These are phyloP conservation scores for Caloenas nicobarica DNA, from an alignment of 2,113 vertebrate genomes.

Conservation along the genomic window DNA sequence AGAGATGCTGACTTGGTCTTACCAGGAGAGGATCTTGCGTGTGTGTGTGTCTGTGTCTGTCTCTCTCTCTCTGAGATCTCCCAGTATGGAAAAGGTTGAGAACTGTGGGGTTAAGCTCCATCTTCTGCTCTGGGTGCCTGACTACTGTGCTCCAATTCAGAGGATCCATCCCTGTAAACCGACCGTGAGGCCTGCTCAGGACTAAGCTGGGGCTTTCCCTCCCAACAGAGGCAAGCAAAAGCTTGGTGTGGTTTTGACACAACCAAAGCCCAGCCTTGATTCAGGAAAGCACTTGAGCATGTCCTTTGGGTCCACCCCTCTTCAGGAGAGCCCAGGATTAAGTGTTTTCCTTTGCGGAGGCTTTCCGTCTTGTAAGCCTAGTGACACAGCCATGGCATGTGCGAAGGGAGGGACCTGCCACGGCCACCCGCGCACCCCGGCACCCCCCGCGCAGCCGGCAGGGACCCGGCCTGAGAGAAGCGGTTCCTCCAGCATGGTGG, in stretches of 20 bases:
- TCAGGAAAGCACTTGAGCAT: constrained; percentile 65
- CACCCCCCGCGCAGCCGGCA: background rate
- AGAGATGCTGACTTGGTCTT: constrained; percentile 3
- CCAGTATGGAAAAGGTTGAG: constrained; percentile 55
- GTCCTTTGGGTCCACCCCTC: constrained; percentile 35
- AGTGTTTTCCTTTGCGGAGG: constrained; percentile 44
- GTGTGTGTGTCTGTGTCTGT: constrained; percentile 11
- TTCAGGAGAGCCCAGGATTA: constrained; percentile 2
- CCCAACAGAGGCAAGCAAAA: constrained; percentile 56
- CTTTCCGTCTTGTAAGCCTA: background rate
- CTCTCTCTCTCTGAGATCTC: constrained; percentile 61
- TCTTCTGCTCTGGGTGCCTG: constrained; percentile 53
- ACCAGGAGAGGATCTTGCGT: constrained; percentile 21
- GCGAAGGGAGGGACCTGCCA: constrained; percentile 2
- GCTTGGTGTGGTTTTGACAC: constrained; percentile 41
- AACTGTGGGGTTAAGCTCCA: constrained; percentile 52
- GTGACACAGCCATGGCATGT: constrained; percentile 29
- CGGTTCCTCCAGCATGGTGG: background rate
- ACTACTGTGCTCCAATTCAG: constrained; percentile 49
- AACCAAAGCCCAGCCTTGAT: constrained; percentile 36
- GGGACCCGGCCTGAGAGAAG: background rate
- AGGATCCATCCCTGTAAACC: constrained; percentile 39
- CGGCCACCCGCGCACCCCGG: background rate
- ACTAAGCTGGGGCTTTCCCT: constrained; percentile 48
- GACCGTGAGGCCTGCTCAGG: constrained; percentile 42